Conservation (phyloP, 1,140 invertebrate genomes). For the Musca domestica region DNA sequence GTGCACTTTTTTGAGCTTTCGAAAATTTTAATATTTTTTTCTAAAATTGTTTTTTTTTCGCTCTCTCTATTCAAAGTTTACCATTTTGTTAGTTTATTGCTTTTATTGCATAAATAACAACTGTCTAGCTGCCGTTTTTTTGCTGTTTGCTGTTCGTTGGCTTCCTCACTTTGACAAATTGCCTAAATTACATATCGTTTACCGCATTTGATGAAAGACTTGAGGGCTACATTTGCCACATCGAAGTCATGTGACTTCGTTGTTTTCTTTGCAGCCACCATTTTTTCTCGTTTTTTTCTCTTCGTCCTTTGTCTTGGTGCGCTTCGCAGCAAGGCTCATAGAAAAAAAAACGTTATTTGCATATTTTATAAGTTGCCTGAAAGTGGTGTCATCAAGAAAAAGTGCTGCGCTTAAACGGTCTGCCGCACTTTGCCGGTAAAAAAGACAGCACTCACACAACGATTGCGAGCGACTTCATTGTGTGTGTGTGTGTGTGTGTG, state of each 20-base stretch:
- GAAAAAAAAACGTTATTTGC: slow-evolving; percentile 9
- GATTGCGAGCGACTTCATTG: background rate
- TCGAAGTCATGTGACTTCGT: background rate
- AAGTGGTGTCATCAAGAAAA: slow-evolving; percentile 12
- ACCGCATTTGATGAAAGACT: slow-evolving; percentile 15
- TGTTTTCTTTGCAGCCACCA: background rate
- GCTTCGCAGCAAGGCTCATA: background rate
- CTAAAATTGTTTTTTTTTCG: no score
- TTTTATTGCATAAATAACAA: no score
- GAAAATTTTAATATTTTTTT: no score
- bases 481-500: background rate
- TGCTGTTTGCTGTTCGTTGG: background rate
- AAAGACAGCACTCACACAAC: background rate
- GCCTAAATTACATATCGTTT: slow-evolving; percentile 21
- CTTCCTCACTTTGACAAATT: slow-evolving; percentile 16
- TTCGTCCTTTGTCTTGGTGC: slow-evolving; percentile 1
- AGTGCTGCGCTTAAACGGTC: slow-evolving; percentile 18
- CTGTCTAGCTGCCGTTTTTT: no score
- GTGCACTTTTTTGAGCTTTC: no score
- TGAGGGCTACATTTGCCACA: background rate
- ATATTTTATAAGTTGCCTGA: slow-evolving; percentile 15
- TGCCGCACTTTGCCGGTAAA: background rate
- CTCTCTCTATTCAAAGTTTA: no score
- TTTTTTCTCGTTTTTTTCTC: background rate
- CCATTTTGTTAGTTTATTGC: no score